Conservation (phyloP, 2,797 vertebrate genomes). For the Falco biarmicus region DNA sequence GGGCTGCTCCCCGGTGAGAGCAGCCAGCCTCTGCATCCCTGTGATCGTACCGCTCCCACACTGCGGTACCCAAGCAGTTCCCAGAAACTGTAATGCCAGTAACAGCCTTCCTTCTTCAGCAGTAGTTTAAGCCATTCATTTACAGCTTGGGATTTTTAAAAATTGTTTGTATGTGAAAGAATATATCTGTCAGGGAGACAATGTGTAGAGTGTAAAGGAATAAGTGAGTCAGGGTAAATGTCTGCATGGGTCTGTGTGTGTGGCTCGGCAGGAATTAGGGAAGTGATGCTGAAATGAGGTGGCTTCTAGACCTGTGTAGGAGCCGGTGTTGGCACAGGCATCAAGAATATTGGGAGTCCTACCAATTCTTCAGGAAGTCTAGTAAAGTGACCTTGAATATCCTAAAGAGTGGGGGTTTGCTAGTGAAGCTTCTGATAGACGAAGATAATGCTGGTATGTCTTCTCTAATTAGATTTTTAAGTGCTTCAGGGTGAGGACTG, state of each 20-base stretch:
- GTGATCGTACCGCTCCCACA: accelerated
- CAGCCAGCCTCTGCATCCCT: background rate
- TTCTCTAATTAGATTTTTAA: conserved; percentile 34
- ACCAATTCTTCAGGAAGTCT: background rate
- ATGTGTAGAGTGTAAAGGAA: background rate
- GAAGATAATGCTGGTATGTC: background rate
- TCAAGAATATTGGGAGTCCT: background rate
- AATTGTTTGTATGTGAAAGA: background rate
- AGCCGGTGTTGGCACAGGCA: background rate
- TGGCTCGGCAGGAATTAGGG: background rate
- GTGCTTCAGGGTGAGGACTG: conserved; percentile 11
- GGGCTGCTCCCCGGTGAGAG: background rate
- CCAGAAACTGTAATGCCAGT: background rate
- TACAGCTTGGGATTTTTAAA: background rate
- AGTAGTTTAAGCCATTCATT: background rate
- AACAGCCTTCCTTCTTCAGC: background rate
- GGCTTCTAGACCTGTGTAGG: background rate
- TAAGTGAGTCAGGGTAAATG: background rate
- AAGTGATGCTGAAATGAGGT: background rate
- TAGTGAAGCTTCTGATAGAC: background rate
- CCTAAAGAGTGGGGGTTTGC: background rate
- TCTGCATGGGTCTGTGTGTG: background rate
- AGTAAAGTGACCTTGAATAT: background rate
- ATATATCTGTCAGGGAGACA: background rate
- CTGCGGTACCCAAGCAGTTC: background rate